phyloP scores from a whole-genome alignment of 2,797 vertebrate genomes.

The Coilia nasus region DNA sequence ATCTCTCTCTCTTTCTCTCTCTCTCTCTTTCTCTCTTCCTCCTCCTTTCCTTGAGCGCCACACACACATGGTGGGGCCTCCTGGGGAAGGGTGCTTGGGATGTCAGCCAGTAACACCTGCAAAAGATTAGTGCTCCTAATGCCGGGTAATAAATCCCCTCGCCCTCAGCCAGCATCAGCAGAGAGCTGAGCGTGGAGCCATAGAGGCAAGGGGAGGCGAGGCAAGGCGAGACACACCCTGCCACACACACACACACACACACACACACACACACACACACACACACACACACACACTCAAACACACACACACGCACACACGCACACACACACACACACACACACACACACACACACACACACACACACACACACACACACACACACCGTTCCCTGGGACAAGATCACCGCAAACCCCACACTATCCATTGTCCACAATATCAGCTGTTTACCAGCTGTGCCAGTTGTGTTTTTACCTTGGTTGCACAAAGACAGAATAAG shows the following conservation, averaged over 20 bases:
- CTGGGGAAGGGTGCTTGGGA: constrained; percentile 65
- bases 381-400: constrained; percentile 9
- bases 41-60: constrained; percentile 55
- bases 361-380: constrained; percentile 27
- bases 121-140: constrained; percentile 83
- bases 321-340: background rate
- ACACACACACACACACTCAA: constrained; percentile 33
- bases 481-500: constrained; percentile 10
- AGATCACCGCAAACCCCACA: no score
- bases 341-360: constrained; percentile 27
- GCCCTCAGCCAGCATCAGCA: constrained; percentile 68
- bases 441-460: constrained; percentile 7
- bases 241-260: constrained; percentile 33
- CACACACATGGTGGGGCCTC: constrained; percentile 67
- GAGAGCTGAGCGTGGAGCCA: constrained; percentile 50
- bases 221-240: constrained; percentile 33
- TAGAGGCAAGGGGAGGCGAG: constrained; percentile 38
- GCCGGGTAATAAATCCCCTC: constrained; percentile 79
- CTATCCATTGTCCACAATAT: background rate
- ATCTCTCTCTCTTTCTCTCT: background rate
- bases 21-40: background rate
- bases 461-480: constrained; percentile 20
- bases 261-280: constrained; percentile 25
- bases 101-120: constrained; percentile 82
- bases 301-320: constrained; percentile 16